Evolutionary conservation across 2,888 invertebrate species (phyloP).

Genomic region (Artemia sp.): DNA sequence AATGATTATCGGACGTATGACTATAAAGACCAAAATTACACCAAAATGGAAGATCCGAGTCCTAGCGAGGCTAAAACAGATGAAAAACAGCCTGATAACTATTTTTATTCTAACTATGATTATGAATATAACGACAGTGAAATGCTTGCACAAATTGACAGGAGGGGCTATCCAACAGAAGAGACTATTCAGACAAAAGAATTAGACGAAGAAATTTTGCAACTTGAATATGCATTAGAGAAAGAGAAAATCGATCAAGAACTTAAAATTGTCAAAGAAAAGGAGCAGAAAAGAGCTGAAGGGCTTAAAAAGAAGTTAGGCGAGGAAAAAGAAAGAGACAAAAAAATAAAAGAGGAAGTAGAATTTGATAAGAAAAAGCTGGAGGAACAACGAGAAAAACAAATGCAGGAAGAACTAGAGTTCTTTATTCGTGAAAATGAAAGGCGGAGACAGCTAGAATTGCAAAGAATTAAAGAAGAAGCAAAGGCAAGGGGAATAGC

Average conservation of each 20-base stretch:
- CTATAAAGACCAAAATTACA: conserved; percentile 23
- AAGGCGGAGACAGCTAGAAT: conserved; percentile 4
- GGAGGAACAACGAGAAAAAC: conserved; percentile 5
- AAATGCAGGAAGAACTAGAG: conserved; percentile 11
- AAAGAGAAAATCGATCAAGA: conserved; percentile 13
- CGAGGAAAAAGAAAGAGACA: conserved; percentile 6
- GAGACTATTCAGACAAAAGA: background rate
- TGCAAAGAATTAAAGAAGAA: conserved; percentile 2
- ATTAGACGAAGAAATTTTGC: background rate
- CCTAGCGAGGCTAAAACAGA: conserved; percentile 23
- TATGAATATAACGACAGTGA: conserved; percentile 23
- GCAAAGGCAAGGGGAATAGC: background rate
- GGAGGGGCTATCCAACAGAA: background rate
- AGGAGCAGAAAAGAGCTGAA: background rate
- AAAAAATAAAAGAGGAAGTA: background rate
- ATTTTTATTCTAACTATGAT: conserved; percentile 25
- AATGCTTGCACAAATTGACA: background rate
- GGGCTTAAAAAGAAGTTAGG: background rate
- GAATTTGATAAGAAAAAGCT: background rate
- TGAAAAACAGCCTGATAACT: conserved; percentile 24
- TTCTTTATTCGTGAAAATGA: background rate
- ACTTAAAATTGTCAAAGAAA: background rate
- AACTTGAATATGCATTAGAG: conserved; percentile 9
- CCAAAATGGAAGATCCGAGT: conserved; percentile 23
- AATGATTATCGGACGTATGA: conserved; percentile 19